Conservation (phyloP, 1,140 invertebrate species). For the Sarcophaga bullata region DNA sequence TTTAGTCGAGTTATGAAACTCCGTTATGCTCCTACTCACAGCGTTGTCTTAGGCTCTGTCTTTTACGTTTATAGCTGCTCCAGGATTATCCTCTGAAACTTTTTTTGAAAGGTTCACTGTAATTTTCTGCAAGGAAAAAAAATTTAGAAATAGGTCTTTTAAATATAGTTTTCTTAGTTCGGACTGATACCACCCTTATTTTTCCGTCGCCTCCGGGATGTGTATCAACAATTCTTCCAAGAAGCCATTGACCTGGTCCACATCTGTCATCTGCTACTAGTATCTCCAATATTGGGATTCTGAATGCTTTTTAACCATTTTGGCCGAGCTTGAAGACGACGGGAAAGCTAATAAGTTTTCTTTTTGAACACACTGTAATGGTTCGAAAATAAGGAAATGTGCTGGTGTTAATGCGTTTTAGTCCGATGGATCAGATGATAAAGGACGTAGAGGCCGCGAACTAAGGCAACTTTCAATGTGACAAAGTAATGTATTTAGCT, state of each 20-base stretch:
- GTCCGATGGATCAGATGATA: background rate
- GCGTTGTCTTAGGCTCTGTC: background rate
- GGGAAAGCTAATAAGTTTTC: background rate
- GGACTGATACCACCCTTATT: slow-evolving; percentile 46
- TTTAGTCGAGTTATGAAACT: background rate
- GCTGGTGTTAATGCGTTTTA: background rate
- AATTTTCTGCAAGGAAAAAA: background rate
- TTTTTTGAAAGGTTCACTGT: background rate
- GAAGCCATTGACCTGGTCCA: background rate
- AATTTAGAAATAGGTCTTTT: background rate
- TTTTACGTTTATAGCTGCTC: too few species aligned
- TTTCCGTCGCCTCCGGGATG: background rate
- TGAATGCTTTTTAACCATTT: background rate
- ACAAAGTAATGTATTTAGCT: slow-evolving; percentile 17
- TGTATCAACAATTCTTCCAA: background rate
- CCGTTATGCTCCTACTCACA: slow-evolving; percentile 22
- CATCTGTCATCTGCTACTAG: slow-evolving; percentile 31
- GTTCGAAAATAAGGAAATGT: slow-evolving; percentile 29
- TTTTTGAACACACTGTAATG: background rate
- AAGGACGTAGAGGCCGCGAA: background rate
- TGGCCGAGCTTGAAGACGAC: background rate
- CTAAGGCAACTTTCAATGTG: slow-evolving; percentile 52
- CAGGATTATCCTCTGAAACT: too few species aligned
- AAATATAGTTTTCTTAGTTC: slow-evolving; percentile 36
- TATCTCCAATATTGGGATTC: background rate